Evolutionary conservation across 1,140 invertebrate species (phyloP).

Genomic region (Drosophila cardini): DNA sequence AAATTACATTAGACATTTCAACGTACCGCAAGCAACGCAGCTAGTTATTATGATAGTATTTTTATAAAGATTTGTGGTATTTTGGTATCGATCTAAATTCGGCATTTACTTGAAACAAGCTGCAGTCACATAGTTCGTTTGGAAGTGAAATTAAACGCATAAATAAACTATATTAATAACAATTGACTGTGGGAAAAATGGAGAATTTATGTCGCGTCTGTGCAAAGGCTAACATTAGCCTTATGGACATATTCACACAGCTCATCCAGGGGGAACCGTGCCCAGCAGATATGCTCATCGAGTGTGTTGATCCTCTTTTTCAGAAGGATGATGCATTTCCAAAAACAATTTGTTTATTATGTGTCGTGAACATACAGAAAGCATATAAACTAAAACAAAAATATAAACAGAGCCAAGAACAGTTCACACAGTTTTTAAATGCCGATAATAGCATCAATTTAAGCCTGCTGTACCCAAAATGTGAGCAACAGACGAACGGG

Average conservation of each 20-base stretch:
- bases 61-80: too few species aligned
- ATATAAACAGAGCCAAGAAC: constrained; percentile 21
- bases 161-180: constrained; percentile 8
- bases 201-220: constrained; percentile 22
- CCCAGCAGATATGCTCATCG: constrained; percentile 25
- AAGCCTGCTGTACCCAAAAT: background rate
- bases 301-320: constrained; percentile 12
- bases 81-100: too few species aligned
- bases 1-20: too few species aligned
- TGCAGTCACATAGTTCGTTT: too few species aligned
- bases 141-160: constrained; percentile 1
- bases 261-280: constrained; percentile 23
- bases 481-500: background rate
- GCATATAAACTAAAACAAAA: constrained; percentile 15
- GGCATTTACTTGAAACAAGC: too few species aligned
- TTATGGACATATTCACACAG: constrained; percentile 22
- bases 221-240: background rate
- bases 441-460: background rate
- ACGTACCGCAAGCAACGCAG: too few species aligned
- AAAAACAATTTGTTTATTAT: constrained; percentile 9
- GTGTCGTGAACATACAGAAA: constrained; percentile 1
- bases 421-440: constrained; percentile 9
- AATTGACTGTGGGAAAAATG: constrained; percentile 2
- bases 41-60: too few species aligned
- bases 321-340: constrained; percentile 22